These are phyloP conservation scores for Empidonax alnorum DNA, from an alignment of 2,113 vertebrate species.

Conservation along the genomic window DNA sequence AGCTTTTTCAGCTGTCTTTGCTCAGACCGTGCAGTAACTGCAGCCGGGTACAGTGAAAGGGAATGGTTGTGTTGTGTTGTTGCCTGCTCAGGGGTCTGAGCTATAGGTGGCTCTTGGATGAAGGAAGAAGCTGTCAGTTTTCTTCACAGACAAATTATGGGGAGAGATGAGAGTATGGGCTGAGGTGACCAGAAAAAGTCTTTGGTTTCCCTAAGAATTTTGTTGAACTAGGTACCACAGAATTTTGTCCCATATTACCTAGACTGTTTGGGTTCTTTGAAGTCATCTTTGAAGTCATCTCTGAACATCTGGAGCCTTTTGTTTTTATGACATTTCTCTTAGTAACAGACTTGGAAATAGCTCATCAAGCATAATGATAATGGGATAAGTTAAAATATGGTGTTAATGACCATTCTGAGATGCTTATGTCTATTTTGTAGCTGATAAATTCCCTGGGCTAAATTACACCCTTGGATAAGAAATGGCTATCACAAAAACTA, in stretches of 20 bases:
- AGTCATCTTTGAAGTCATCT: neutral
- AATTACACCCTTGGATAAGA: constrained; percentile 6
- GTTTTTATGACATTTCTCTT: neutral
- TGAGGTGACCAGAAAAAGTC: rapidly evolving
- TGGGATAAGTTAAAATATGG: neutral
- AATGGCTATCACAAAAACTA: neutral
- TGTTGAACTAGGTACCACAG: neutral
- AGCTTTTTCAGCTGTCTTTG: neutral
- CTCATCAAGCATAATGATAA: neutral
- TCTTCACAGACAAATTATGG: neutral
- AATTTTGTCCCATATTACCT: neutral
- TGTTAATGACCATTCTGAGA: neutral
- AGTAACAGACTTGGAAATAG: constrained; percentile 5
- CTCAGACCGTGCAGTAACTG: neutral
- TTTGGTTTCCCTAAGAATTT: neutral
- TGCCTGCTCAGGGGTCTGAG: neutral
- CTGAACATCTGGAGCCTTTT: neutral
- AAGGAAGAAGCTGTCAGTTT: neutral
- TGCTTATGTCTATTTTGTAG: constrained; percentile 15
- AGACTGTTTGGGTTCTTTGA: neutral
- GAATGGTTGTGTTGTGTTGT: neutral
- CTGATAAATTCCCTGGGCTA: constrained; percentile 13
- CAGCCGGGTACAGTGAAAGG: neutral
- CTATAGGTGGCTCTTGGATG: neutral
- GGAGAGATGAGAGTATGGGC: neutral